These are phyloP conservation scores for Falco punctatus DNA, from an alignment of 2,113 vertebrate species.

Conservation along the genomic window DNA sequence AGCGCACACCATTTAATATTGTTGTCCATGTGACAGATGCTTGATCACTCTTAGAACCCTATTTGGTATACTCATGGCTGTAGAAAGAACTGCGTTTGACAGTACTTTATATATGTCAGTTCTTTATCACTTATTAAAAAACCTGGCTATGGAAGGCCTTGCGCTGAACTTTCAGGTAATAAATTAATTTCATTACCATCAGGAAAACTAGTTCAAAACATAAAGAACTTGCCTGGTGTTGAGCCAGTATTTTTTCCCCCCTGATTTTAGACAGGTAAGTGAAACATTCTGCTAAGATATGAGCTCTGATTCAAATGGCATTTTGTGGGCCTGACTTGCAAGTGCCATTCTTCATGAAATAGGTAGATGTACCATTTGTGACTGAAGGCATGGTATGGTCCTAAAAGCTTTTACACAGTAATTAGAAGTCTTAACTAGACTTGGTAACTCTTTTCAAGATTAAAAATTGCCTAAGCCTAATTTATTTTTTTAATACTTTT, in stretches of 20 bases:
- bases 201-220: not conserved
- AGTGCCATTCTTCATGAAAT: not conserved
- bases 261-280: not conserved
- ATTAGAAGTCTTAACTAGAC: not conserved
- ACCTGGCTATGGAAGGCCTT: not conserved
- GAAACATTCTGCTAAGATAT: not conserved
- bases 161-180: not conserved
- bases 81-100: not conserved
- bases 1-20: fast-evolving
- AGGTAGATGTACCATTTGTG: not conserved
- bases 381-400: not conserved
- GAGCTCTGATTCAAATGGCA: not conserved
- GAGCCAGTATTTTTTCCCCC: not conserved
- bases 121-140: not conserved
- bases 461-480: not conserved
- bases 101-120: not conserved
- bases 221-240: not conserved
- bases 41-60: not conserved
- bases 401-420: not conserved
- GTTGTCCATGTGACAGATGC: not conserved
- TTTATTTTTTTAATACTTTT: not conserved
- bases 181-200: not conserved
- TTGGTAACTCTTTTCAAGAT: not conserved
- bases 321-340: not conserved
- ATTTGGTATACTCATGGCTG: not conserved